A percentile compares a stretch with the other conserved stretches of the same genome.
Conservation (phyloP, 37 sponge, comb jelly and placozoan genomes). For the Aplysina aerophoba region DNA sequence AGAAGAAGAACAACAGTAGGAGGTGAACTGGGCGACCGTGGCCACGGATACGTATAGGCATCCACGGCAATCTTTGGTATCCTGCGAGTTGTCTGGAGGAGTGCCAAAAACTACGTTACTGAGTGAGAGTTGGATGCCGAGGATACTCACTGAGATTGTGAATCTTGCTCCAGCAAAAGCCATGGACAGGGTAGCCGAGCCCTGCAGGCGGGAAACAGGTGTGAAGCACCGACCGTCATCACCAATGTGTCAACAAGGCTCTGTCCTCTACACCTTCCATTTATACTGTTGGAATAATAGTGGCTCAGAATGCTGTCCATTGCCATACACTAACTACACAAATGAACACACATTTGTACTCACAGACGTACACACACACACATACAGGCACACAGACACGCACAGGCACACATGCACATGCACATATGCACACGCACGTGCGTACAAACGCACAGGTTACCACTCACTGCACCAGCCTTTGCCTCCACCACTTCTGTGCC, state of each 20-base stretch:
- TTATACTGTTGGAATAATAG: no score
- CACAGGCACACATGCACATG: slow-evolving; percentile 11
- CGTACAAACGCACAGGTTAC: not conserved
- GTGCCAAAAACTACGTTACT: no score
- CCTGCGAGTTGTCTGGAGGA: no score
- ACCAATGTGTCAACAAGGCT: no score
- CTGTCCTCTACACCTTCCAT: no score
- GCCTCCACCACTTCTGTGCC: slow-evolving; percentile 99
- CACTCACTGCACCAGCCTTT: slow-evolving; percentile 95
- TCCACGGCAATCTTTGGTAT: no score
- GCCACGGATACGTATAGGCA: no score
- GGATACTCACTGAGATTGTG: slow-evolving; percentile 55
- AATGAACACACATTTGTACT: not conserved
- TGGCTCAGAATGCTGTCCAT: no score
- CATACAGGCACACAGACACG: slow-evolving; percentile 5
- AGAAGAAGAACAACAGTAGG: not conserved
- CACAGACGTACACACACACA: slow-evolving; percentile 15
- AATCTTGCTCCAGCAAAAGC: slow-evolving; percentile 98
- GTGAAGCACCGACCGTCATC: no score
- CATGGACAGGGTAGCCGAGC: slow-evolving; percentile 99
- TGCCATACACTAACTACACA: not conserved
- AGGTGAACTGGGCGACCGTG: not conserved
- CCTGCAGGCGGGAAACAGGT: slow-evolving; percentile 48
- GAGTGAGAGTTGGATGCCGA: no score
- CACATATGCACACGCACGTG: slow-evolving; percentile 10